A percentile compares a stretch with the other conserved stretches of the same genome.
These are phyloP conservation scores for Phocoena sinus DNA, from an alignment of 2,113 vertebrate genomes.

Conservation along the genomic window DNA sequence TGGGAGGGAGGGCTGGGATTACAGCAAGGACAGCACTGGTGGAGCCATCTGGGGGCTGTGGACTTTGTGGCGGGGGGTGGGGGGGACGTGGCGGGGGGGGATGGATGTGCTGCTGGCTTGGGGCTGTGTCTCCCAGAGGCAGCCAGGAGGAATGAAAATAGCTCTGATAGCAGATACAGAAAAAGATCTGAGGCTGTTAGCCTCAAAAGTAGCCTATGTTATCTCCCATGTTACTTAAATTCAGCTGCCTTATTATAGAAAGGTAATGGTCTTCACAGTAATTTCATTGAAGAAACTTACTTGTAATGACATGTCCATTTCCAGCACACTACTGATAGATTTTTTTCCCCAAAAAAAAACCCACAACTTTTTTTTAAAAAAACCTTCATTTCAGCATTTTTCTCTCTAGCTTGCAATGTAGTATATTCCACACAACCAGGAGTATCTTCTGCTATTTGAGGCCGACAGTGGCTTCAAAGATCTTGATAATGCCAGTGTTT, in stretches of 20 bases:
- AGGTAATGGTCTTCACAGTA: not conserved
- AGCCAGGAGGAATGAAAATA: not conserved
- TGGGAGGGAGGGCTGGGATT: rapidly evolving
- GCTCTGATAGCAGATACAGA: not conserved
- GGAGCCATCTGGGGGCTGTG: not conserved
- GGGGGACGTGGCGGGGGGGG: too few species aligned
- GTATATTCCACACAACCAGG: not conserved
- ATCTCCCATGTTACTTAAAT: not conserved
- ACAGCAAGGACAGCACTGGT: not conserved
- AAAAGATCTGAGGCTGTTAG: not conserved
- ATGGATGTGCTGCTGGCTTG: not conserved
- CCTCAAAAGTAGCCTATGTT: not conserved
- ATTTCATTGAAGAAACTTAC: not conserved
- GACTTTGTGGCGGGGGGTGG: not conserved
- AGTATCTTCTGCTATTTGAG: not conserved
- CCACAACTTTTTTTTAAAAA: not conserved
- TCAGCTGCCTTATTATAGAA: not conserved
- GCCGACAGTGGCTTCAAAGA: not conserved
- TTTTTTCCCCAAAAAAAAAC: not conserved
- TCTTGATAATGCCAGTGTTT: not conserved
- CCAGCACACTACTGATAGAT: not conserved
- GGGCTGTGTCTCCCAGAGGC: not conserved
- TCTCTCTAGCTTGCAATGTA: not conserved
- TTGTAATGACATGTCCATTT: not conserved
- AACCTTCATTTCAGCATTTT: not conserved